Conservation (phyloP, 2,888 invertebrate genomes). For the Tribolium freemani region DNA sequence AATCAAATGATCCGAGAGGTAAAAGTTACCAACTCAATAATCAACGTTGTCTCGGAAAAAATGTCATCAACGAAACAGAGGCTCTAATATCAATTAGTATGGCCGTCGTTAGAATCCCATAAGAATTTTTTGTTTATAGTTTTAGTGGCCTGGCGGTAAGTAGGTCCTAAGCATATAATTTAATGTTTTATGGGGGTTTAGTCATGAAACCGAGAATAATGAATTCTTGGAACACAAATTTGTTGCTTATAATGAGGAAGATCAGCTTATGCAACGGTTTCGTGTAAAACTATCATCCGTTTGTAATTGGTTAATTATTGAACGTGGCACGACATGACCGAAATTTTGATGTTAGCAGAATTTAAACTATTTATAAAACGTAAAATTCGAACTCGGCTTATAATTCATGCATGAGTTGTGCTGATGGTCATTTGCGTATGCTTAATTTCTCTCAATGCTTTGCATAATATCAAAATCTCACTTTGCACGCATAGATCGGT, state of each 20-base stretch:
- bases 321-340: slow-evolving; percentile 19
- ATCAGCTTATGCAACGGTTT: slow-evolving; percentile 30
- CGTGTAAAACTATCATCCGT: slow-evolving; percentile 1
- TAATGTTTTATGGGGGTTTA: slow-evolving; percentile 57
- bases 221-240: slow-evolving; percentile 54
- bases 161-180: slow-evolving; percentile 55
- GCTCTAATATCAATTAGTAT: slow-evolving; percentile 42
- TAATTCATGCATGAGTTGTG: slow-evolving; percentile 24
- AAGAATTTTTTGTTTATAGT: slow-evolving; percentile 49
- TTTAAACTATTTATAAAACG: too few species aligned
- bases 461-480: slow-evolving; percentile 19
- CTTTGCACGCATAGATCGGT: slow-evolving; percentile 10
- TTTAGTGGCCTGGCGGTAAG: slow-evolving; percentile 46
- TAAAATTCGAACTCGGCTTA: too few species aligned
- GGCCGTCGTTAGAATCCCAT: slow-evolving; percentile 52
- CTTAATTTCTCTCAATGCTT: slow-evolving; percentile 13
- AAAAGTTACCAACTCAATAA: slow-evolving; percentile 32
- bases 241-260: slow-evolving; percentile 29
- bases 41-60: background rate
- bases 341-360: background rate
- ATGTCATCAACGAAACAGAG: slow-evolving; percentile 4
- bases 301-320: slow-evolving; percentile 35
- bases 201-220: slow-evolving; percentile 58
- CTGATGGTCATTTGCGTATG: slow-evolving; percentile 24
- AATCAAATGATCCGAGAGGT: slow-evolving; percentile 22